Evolutionary conservation across 2,797 vertebrate species (phyloP).

Genomic region (Myripristis jacobus): DNA sequence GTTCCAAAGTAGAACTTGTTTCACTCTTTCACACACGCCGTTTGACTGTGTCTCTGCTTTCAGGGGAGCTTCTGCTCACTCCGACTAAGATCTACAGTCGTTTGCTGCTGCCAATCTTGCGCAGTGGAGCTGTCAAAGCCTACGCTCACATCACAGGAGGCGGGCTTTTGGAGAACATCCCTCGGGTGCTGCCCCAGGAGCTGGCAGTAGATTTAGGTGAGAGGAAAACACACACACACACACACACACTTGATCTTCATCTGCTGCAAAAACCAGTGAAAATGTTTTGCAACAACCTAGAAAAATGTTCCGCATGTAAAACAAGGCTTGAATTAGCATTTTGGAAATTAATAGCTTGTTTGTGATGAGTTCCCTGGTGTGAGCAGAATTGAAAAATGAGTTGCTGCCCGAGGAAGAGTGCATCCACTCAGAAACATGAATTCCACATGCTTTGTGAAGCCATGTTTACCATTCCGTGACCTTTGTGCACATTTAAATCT

Average conservation of each 20-base stretch:
- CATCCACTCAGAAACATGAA: no score
- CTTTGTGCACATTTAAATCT: not conserved
- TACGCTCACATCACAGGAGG: slow-evolving; percentile 97
- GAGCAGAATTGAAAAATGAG: not conserved
- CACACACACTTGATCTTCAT: accelerated
- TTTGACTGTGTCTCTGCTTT: slow-evolving; percentile 7
- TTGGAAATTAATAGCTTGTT: not conserved
- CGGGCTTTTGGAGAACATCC: slow-evolving; percentile 95
- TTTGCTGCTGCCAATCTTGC: slow-evolving; percentile 88
- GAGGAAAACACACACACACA: slow-evolving; percentile 8
- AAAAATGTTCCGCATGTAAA: not conserved
- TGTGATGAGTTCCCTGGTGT: not conserved
- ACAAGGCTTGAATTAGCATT: not conserved
- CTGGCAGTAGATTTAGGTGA: slow-evolving; percentile 85
- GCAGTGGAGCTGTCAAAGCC: slow-evolving; percentile 88
- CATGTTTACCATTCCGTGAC: not conserved
- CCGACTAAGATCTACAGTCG: slow-evolving; percentile 96
- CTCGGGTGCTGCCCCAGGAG: slow-evolving; percentile 89
- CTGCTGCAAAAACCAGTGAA: not conserved
- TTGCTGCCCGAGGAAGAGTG: no score
- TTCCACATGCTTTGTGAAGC: not conserved
- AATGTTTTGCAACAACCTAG: not conserved
- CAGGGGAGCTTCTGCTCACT: slow-evolving; percentile 91
- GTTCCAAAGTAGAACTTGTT: no score
- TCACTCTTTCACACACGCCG: not conserved